Evolutionary conservation across 2,797 vertebrate species (phyloP), one percentile per base, ranked within the genome.

Genomic region (Ceryle rudis): DNA sequence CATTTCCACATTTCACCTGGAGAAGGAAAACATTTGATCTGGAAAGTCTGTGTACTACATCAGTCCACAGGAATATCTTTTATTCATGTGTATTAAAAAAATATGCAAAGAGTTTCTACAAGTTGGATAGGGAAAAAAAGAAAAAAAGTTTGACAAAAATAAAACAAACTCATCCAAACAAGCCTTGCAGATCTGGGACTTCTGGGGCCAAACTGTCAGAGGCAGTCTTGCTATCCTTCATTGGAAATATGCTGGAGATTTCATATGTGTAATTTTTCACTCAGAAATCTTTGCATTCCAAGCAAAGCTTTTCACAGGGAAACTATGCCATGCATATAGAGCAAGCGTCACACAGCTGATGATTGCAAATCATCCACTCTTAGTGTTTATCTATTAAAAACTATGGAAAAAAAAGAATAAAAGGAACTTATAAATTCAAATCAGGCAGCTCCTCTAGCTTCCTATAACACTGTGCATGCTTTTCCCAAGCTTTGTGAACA

Each of bases 1-100:
- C 96, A 95, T 95, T 93, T 91, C 94, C 97, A 98, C 97, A 97
- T 98, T 98, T 97, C 96, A 98, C 97, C 97, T 97, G 96, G 75
- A 97, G 93, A 97, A 97, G 83, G 88, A 92, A 97, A 96, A 71
- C 69, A 96, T 98, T 98, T 97, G 96, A 97, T 98, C 93, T 98
- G 96, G 58, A 80, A 97, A 97, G 95, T 84, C 90, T 94, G 78
- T 89, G 65, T 97, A 96, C 91, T 83, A 81, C 95, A 97, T 96
- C 95, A 90, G 96, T 96, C 97, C 31, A 1, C 77, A 95, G 86
- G 84, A 92, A 95, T 93, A 97, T 97, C 93, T 98, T 98, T 98
- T 98, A 98, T 98, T 97, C 98, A 98, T 97, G 80, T 81, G 87
- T 97, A 94, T 97, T 96, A 90, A 93, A 95, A 97, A 97, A 91